phyloP scores from a whole-genome alignment of 2,888 invertebrate species.

The Automeris io region DNA sequence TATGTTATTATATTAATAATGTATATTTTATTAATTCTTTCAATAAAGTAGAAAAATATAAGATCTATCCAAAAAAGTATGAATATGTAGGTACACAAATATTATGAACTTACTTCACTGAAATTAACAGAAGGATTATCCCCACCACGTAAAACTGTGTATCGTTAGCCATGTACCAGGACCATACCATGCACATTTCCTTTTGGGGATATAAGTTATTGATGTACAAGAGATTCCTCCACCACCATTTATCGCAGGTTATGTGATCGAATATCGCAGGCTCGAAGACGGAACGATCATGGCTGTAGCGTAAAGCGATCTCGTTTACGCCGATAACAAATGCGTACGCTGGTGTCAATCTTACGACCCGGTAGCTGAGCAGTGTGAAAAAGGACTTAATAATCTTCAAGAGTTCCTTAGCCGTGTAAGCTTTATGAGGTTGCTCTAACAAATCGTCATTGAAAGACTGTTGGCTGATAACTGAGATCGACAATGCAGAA shows the following conservation, averaged over 20 bases:
- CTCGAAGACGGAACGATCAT: constrained; percentile 84
- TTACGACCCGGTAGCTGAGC: constrained; percentile 76
- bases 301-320: constrained; percentile 82
- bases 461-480: constrained; percentile 65
- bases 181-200: constrained; percentile 90
- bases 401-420: constrained; percentile 50
- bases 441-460: constrained; percentile 60
- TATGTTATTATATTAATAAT: too few relatives aligned
- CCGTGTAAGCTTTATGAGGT: constrained; percentile 50
- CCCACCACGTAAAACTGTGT: constrained; percentile 86
- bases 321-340: constrained; percentile 87
- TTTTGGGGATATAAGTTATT: constrained; percentile 86
- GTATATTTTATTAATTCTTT: too few relatives aligned
- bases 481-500: constrained; percentile 56
- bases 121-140: constrained; percentile 79
- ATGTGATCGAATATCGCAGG: constrained; percentile 82
- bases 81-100: too few relatives aligned
- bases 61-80: too few relatives aligned
- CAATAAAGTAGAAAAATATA: too few relatives aligned
- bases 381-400: constrained; percentile 69
- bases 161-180: constrained; percentile 89
- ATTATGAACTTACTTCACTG: constrained; percentile 82
- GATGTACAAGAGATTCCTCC: constrained; percentile 89
- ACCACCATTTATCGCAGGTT: constrained; percentile 88
- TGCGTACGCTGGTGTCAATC: constrained; percentile 89